These are phyloP conservation scores for Ormyrus labotus DNA, from an alignment of 2,888 invertebrate species.

Conservation along the genomic window DNA sequence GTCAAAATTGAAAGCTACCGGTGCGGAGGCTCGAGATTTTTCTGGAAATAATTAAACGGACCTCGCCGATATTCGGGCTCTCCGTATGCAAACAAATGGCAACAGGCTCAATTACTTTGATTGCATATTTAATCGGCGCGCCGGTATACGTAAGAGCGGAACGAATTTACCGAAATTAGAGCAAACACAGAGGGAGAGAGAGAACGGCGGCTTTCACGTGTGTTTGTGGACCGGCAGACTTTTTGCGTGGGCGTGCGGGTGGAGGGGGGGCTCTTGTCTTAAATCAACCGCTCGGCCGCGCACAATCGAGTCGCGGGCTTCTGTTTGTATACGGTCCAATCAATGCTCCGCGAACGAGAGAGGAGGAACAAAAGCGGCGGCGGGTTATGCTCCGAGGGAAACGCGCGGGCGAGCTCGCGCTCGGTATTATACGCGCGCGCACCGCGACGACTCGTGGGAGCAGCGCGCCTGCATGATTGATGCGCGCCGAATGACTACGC, in stretches of 20 bases:
- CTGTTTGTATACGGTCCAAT: not conserved
- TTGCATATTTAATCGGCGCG: conserved; percentile 53
- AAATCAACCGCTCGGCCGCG: no score
- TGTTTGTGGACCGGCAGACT: conserved; percentile 44
- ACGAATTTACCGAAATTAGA: conserved; percentile 29
- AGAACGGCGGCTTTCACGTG: not conserved
- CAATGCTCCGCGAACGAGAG: no score
- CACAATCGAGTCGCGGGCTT: not conserved
- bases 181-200: conserved; percentile 5
- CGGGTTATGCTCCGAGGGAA: conserved; percentile 52
- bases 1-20: no score
- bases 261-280: no score
- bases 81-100: conserved; percentile 19
- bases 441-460: no score
- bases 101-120: conserved; percentile 48
- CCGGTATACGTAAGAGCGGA: conserved; percentile 1
- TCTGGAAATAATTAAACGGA: conserved; percentile 3
- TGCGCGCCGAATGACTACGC: conserved; percentile 62
- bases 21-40: not conserved
- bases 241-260: conserved; percentile 7
- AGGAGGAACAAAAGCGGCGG: no score
- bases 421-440: conserved; percentile 50
- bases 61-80: not conserved
- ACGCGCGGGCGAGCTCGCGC: conserved; percentile 17
- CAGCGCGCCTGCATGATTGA: conserved; percentile 60